Base-by-base conservation (phyloP, 2,797 vertebrate genomes). In the Pseudopleuronectes americanus region DNA sequence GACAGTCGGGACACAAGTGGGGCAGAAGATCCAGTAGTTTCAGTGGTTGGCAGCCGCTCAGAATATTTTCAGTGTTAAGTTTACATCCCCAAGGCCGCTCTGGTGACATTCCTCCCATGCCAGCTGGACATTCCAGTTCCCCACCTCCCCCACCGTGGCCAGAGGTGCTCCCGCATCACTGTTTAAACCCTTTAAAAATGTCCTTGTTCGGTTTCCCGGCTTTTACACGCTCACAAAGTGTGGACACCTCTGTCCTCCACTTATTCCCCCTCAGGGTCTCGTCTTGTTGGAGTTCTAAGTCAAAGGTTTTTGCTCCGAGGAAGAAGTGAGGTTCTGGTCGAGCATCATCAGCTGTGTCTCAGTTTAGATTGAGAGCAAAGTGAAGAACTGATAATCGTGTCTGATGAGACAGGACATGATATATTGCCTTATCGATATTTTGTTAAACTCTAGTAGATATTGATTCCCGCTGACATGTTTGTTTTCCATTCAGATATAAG, bases 51-150 rank as follows among this genome's bases (percentile, higher is more conserved):
- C 19, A 16, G 48, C 38, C 19, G 19, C 38, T 70, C 52, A 58
- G 70, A 54, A 36, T 28, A 33, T 75, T 75, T 68, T 64, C 70
- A 65, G 17, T 6, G 51, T 71, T 41, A 69, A 60, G 81, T 87
- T 86, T 68, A 79, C 74, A 73, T 79, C 43, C 23, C 80, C 49
- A 28, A 10, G 71, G 59, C 73, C 65, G 64, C 53, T 81, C 64
- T 22, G 2, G 69, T 77, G 80, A 84, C 87, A 89, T 91, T 91
- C 92, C 87, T 85, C 43, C 64, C 80, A 58, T 89, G 70, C 86
- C 87, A 86, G 71, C 79, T 84, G 84, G 85, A 87, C 86, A 90
- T 92, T 92, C 89, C 86, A 64, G 69, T 60, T 76, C 64, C 64
- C 70, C 43, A 23, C 72, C 54, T 61, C 65, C 77, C 56, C 72